Conservation (phyloP, 35 echinoderm and acorn worm genomes). For the Lytechinus variegatus region DNA sequence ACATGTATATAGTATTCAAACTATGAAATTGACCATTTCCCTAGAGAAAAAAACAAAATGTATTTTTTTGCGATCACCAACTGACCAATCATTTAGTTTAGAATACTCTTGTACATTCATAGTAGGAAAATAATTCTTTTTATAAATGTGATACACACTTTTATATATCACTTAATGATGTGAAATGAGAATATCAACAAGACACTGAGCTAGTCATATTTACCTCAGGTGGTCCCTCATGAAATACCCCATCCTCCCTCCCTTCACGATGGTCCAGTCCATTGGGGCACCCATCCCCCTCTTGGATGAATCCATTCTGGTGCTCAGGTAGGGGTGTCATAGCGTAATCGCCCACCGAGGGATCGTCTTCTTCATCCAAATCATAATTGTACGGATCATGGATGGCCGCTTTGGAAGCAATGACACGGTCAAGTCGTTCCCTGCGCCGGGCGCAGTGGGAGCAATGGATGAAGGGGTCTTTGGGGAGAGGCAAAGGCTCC, state of each 20-base stretch:
- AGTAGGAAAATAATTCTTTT: no score
- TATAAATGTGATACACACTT: no score
- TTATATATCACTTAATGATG: no score
- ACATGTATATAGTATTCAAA: no score
- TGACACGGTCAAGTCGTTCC: slow-evolving; percentile 68
- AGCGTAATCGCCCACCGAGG: background rate
- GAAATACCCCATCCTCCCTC: slow-evolving; percentile 2
- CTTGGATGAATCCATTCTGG: background rate
- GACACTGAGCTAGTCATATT: background rate
- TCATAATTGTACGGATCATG: slow-evolving; percentile 30
- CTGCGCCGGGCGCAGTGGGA: slow-evolving; percentile 81
- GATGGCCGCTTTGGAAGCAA: slow-evolving; percentile 56
- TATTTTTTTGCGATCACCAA: no score
- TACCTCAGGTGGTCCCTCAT: slow-evolving; percentile 13
- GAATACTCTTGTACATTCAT: no score
- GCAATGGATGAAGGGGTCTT: slow-evolving; percentile 79
- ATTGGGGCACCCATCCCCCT: background rate
- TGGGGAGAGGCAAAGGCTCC: slow-evolving; percentile 30
- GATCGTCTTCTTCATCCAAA: slow-evolving; percentile 25
- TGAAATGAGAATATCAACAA: no score
- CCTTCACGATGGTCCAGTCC: slow-evolving; percentile 30
- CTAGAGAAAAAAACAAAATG: no score
- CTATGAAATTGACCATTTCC: no score
- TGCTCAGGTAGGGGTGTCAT: background rate
- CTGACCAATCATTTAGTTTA: no score